Base-by-base conservation (phyloP, 2,797 vertebrate genomes). In the Dendrocincla fuliginosa region DNA sequence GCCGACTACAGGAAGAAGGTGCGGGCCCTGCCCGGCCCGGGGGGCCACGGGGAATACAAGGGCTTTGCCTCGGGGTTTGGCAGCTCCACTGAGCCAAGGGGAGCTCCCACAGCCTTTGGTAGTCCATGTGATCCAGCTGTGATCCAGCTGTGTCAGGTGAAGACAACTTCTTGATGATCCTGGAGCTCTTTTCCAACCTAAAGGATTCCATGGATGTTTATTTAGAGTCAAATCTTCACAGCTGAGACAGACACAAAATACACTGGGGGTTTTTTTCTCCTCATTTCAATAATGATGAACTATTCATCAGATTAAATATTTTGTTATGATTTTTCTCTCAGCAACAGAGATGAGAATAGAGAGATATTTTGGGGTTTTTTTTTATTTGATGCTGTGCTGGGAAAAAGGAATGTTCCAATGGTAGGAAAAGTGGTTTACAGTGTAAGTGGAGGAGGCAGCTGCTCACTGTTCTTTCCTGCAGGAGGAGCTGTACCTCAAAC, bases 401-500 rank as follows among this genome's bases (percentile, higher is more conserved):
- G n/a, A 13, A 59, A 37, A 50, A 47, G 3, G 2, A n/a, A 5
- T 35, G 55, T 81, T 81, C 39, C 65, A 6, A n/a, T 14, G 6
- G 33, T 13, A 18, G 39, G 59, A 52, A 22, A 67, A 61, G n/a
- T 9, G 33, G 18, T 73, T 67, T 49, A 32, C 55, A 55, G 37
- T 28, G 12, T 6, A 11, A 44, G 23, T 7, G 4, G 50, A 33
- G 56, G 64, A 71, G 25, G 27, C 37, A 35, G 55, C 47, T 84
- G 25, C 28, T 84, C 46, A 19, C 10, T 67, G n/a, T 35, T 61
- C 25, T 24, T 30, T 44, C 39, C 83, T 94, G 39, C 96, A 99
- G 99, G 99, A 99, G 93, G 99, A 99, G 77, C 97, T 99, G 24
- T 99, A 99, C 96, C 96, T 99, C 97, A 99, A 99, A 95, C 98